Evolutionary conservation across 2,113 vertebrate species (phyloP).

Genomic region (Ochotona princeps): DNA sequence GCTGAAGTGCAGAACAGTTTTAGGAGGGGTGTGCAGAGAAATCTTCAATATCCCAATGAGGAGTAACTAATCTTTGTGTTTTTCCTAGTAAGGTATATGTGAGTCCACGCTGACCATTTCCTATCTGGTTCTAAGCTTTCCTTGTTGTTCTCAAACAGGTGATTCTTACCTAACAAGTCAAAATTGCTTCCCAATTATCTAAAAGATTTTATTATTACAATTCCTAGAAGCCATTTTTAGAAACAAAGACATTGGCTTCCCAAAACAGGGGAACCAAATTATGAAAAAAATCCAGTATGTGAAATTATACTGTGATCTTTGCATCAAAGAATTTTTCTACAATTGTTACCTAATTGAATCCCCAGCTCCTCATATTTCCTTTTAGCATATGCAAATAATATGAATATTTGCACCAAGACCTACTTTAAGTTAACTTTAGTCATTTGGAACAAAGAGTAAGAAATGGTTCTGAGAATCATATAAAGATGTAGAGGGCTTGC

Average conservation of each 20-base stretch:
- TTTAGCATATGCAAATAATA: neutral
- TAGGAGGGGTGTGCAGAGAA: too few relatives aligned
- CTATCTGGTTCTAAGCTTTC: too few relatives aligned
- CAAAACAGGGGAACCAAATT: neutral
- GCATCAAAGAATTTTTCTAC: slow-evolving; percentile 1
- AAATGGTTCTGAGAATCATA: neutral
- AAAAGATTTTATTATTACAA: slow-evolving; percentile 17
- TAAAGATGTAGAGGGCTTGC: neutral
- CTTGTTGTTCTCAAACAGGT: neutral
- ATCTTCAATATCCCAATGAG: too few relatives aligned
- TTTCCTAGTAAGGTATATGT: too few relatives aligned
- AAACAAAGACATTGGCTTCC: neutral
- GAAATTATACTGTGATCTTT: neutral
- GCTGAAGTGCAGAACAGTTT: too few relatives aligned
- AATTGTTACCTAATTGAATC: neutral
- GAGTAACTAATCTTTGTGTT: too few relatives aligned
- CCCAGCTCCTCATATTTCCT: neutral
- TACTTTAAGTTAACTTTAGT: neutral
- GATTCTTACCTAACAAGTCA: neutral
- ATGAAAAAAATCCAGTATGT: neutral
- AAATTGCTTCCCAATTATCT: neutral
- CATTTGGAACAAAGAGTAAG: neutral
- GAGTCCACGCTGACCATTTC: too few relatives aligned
- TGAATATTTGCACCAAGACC: neutral
- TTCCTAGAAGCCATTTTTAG: slow-evolving; percentile 6